Conservation (phyloP, 2,797 vertebrate species). For the Chaetodon trifasciatus region DNA sequence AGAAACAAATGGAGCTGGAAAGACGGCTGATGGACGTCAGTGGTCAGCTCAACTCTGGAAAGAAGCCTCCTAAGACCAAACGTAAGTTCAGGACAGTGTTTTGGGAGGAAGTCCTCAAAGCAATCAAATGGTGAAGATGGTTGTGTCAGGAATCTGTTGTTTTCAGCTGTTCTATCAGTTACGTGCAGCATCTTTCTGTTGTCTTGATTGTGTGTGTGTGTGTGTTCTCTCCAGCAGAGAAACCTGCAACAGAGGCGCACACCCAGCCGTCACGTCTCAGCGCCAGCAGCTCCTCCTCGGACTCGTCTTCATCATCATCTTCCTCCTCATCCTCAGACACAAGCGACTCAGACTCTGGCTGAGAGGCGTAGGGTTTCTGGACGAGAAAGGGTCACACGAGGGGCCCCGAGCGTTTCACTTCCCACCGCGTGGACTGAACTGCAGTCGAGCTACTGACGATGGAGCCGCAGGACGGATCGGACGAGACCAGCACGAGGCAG, state of each 20-base stretch:
- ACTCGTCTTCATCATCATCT: constrained; percentile 91
- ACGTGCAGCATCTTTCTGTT: no score
- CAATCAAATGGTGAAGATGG: no score
- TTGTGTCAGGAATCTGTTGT: no score
- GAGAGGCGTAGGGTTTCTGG: constrained; percentile 38
- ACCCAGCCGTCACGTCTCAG: constrained; percentile 91
- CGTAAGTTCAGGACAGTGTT: constrained; percentile 76
- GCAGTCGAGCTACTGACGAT: constrained; percentile 52
- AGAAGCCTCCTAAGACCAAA: constrained; percentile 93
- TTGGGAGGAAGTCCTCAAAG: no score
- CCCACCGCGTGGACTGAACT: constrained; percentile 51
- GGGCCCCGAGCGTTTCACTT: constrained; percentile 3
- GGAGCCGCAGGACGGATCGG: constrained; percentile 51
- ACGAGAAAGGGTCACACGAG: background rate
- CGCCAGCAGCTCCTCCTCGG: constrained; percentile 93
- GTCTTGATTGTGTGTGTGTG: background rate
- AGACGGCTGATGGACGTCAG: constrained; percentile 93
- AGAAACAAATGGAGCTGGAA: constrained; percentile 95
- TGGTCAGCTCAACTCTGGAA: constrained; percentile 94
- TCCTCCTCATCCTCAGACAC: constrained; percentile 95
- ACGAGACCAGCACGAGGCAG: constrained; percentile 26
- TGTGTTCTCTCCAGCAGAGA: constrained; percentile 84
- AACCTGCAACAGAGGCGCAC: constrained; percentile 81
- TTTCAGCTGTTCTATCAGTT: no score
- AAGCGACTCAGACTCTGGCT: constrained; percentile 93